Evolutionary conservation across 2,888 invertebrate genomes (phyloP).

Genomic region (Orthosia incerta): DNA sequence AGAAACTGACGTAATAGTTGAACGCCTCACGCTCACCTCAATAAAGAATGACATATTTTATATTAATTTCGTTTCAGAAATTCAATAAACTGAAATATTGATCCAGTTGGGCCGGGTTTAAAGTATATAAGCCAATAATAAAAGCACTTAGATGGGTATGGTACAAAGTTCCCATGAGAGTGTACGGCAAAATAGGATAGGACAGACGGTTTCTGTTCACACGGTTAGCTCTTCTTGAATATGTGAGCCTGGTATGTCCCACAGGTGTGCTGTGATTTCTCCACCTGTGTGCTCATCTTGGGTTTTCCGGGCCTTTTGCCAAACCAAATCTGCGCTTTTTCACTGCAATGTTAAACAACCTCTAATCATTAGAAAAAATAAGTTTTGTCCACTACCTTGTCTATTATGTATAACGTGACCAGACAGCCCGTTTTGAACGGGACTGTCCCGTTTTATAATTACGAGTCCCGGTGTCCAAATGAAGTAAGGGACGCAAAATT

Average conservation of each 20-base stretch:
- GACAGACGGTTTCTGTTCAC: conserved; percentile 2
- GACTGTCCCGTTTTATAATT: no score
- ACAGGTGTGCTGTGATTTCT: conserved; percentile 46
- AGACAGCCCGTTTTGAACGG: no score
- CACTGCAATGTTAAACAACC: not conserved
- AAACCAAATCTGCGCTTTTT: not conserved
- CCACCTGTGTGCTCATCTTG: conserved; percentile 20
- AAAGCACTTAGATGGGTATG: not conserved
- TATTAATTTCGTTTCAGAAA: not conserved
- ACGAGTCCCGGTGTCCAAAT: no score
- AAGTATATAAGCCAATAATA: conserved; percentile 8
- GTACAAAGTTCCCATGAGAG: conserved; percentile 20
- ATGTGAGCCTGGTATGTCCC: conserved; percentile 51
- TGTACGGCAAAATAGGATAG: conserved; percentile 3
- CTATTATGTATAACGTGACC: no score
- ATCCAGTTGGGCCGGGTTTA: not conserved
- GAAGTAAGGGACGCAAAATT: no score
- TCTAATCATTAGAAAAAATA: no score
- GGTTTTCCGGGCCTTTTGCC: not conserved
- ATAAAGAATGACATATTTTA: not conserved
- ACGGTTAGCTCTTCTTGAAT: conserved; percentile 25
- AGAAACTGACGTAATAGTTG: not conserved
- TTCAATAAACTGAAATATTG: not conserved
- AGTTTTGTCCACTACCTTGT: no score
- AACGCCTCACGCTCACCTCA: not conserved